Evolutionary conservation across 2,888 invertebrate species (phyloP), one percentile per base, ranked within the genome.

Genomic region (Drosophila pseudotalamancana): DNA sequence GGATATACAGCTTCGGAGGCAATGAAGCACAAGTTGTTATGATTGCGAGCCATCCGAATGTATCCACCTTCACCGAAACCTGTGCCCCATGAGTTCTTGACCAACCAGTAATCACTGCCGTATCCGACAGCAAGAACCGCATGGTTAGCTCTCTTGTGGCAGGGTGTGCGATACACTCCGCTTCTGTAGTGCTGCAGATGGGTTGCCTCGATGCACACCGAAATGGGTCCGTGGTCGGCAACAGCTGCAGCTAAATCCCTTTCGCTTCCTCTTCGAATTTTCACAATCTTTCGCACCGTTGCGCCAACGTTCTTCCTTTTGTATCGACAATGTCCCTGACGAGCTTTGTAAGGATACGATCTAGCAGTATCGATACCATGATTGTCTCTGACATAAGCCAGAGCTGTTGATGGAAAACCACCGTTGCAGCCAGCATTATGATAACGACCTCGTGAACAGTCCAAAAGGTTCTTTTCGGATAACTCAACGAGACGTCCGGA

Each of bases 341-440:
- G 92, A 0, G 92, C 96, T 89, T 95, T 94, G 90, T 98, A 98
- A 0, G 97, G 97, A 91, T 98, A 98, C 1, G 94, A 92, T 51
- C 93, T 92, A 91, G 97, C 98, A 0, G 97, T 97, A 91, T 98
- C 97, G 80, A 98, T 93, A 70, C 98, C 98, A 56, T 93, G 93
- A 90, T 97, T 97, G n/a, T 54, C 94, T 94, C 90, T 95, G 77
- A 97, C 93, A 90, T 97, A 97, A 83, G 93, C 92, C 93, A 97
- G 97, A 49, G 97, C 97, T 87, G 95, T 93, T 91, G 96, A 95
- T 93, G 93, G 93, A 70, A 92, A 91, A 27, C 90, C 90, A 43
- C 97, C 97, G 80, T 95, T 94, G 92, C 98, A 98, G 50, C 97
- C 98, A 88, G 95, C 94, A 92, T 97, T 97, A 16, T 96, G 96